Base-by-base conservation (phyloP, 2,888 invertebrate species). In the Hyalella azteca region DNA sequence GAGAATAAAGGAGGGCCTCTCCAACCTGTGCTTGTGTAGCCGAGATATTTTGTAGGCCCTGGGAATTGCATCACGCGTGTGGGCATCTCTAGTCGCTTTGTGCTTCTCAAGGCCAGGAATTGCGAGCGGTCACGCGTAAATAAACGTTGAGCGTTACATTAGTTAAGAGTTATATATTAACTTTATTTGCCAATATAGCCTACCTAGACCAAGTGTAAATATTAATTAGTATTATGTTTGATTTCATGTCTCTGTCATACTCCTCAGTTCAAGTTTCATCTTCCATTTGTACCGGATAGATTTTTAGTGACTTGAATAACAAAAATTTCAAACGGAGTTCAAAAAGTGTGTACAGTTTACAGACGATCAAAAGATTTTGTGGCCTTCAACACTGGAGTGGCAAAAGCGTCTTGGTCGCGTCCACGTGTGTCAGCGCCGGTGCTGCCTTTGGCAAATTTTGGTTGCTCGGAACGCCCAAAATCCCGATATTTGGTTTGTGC, bases 201-300 rank as follows among this genome's bases (percentile, higher is more conserved):
- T n/a, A n/a, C n/a, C n/a, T n/a, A n/a, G n/a, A n/a, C n/a, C n/a
- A n/a, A n/a, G n/a, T n/a, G n/a, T n/a, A n/a, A n/a, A n/a, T n/a
- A n/a, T n/a, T n/a, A n/a, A n/a, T n/a, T n/a, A n/a, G n/a, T n/a
- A n/a, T n/a, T n/a, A n/a, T n/a, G n/a, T n/a, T n/a, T n/a, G n/a
- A n/a, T n/a, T n/a, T n/a, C n/a, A n/a, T n/a, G n/a, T n/a, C n/a
- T n/a, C n/a, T n/a, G n/a, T n/a, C n/a, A n/a, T n/a, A n/a, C 54
- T 19, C 36, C n/a, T 15, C 66, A 66, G 66, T 66, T 36, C 22
- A 66, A 66, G 66, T 66, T 66, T 66, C 66, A 66, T 66, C 66
- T 66, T 66, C 66, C 66, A 66, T 66, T 66, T 66, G 66, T n/a
- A n/a, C n/a, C 66, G 36, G 19, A 39, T 66, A 26, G 29, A 59